Conservation (phyloP, 2,888 invertebrate species). For the Euphydryas editha region DNA sequence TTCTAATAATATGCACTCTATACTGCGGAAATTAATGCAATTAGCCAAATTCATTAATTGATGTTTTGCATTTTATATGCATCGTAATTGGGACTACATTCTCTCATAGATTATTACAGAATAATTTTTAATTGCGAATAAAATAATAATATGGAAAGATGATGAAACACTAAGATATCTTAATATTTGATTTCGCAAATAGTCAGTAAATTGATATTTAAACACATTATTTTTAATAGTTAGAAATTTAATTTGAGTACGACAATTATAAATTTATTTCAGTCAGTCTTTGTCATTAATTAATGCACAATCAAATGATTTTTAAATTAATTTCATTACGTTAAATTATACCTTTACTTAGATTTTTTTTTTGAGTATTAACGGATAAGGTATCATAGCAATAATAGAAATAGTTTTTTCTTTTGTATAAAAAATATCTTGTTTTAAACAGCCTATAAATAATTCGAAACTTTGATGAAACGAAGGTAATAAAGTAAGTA, state of each 20-base stretch:
- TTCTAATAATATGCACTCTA: constrained; percentile 4
- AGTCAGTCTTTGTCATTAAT: no score
- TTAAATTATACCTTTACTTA: no score
- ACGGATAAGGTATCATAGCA: no score
- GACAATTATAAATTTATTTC: no score
- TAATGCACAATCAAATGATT: no score
- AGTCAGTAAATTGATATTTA: not conserved
- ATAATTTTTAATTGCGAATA: constrained; percentile 9
- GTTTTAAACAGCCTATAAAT: no score
- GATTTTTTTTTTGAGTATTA: no score
- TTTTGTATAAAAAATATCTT: no score
- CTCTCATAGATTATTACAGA: constrained; percentile 31
- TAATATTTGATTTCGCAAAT: not conserved
- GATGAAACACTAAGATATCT: not conserved
- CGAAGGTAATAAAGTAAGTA: not conserved
- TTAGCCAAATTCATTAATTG: constrained; percentile 21
- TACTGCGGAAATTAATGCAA: constrained; percentile 21
- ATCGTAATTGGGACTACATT: constrained; percentile 25
- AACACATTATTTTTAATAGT: not conserved
- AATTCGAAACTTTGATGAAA: not conserved
- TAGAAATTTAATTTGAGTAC: not conserved
- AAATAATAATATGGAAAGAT: not conserved
- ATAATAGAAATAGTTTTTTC: no score
- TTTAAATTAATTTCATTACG: no score
- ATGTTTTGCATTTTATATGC: constrained; percentile 20